These are phyloP conservation scores for Drosophila infuscata DNA, from an alignment of 2,888 invertebrate genomes.

Conservation along the genomic window DNA sequence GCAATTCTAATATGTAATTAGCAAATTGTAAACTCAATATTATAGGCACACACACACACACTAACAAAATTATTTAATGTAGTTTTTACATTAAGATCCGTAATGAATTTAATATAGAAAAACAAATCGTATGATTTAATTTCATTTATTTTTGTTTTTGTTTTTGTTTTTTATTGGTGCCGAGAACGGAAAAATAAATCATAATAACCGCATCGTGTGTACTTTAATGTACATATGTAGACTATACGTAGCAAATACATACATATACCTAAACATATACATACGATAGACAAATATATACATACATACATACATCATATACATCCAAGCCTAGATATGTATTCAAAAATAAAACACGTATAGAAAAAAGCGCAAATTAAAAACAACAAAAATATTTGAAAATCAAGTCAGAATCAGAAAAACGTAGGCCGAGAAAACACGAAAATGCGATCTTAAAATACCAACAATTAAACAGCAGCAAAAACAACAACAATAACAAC, in stretches of 20 bases:
- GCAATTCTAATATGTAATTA: constrained; percentile 69
- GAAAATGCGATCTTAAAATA: constrained; percentile 18
- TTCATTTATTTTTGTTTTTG: neutral
- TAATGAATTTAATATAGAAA: constrained; percentile 48
- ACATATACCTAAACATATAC: constrained; percentile 21
- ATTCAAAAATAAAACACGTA: constrained; percentile 21
- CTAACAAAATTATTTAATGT: constrained; percentile 13
- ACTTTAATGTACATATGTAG: constrained; percentile 54
- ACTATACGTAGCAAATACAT: constrained; percentile 20
- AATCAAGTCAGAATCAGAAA: constrained; percentile 24
- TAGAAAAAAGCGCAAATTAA: constrained; percentile 62
- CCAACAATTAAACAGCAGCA: constrained; percentile 18
- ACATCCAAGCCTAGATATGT: constrained; percentile 36
- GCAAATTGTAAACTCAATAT: constrained; percentile 70
- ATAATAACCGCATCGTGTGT: constrained; percentile 34
- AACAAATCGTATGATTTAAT: neutral
- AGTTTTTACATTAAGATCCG: constrained; percentile 45
- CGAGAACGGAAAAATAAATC: constrained; percentile 9
- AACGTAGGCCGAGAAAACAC: constrained; percentile 37
- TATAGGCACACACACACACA: constrained; percentile 45
- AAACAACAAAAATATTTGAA: constrained; percentile 25
- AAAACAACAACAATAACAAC: constrained; percentile 16
- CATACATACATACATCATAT: constrained; percentile 23
- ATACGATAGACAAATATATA: constrained; percentile 42
- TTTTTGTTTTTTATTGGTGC: constrained; percentile 4